Evolutionary conservation across 2,113 vertebrate genomes (phyloP), one percentile per base, ranked within the genome.

Genomic region (Anhinga rufa): DNA sequence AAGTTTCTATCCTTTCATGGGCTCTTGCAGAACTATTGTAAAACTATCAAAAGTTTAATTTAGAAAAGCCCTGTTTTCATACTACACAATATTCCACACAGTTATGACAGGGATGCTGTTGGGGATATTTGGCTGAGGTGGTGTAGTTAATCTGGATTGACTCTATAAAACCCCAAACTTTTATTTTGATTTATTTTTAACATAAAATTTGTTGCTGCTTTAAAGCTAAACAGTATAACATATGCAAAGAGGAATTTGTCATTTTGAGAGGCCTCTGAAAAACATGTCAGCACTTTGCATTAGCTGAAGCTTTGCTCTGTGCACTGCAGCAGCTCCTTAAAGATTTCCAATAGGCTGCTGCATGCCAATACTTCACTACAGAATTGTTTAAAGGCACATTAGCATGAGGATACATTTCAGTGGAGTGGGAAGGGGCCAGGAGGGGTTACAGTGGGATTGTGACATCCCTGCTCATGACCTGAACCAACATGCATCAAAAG

Each of bases 171-270:
- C 49, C 46, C 62, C 40, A 87, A 72, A 77, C 15, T 10, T 89
- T 58, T 66, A 55, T 69, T 82, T 82, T 82, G 61, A 85, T 83
- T 88, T 95, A 68, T 93, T 95, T 95, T 84, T 92, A 95, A 66
- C 54, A 87, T 76, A 61, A 91, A 38, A n/a, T 80, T 51, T 80
- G n/a, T 66, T 91, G 19, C 49, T 82, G 57, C n/a, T 94, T 78
- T 88, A 94, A 95, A 48, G 69, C 58, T 90, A 90, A 93, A 83
- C 42, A 92, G 64, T 49, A 64, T 55, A 92, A 79, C 16, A 11
- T 61, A 90, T 68, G 88, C 65, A 89, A 90, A 78, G 71, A 84
- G 38, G 82, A 88, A 83, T 82, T 74, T 82, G 55, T 92, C 69
- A 84, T 90, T 94, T 86, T 95, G 65, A 91, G 76, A 62, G 51